Base-by-base conservation (phyloP, 2,797 vertebrate species). In the Podarcis lilfordi region DNA sequence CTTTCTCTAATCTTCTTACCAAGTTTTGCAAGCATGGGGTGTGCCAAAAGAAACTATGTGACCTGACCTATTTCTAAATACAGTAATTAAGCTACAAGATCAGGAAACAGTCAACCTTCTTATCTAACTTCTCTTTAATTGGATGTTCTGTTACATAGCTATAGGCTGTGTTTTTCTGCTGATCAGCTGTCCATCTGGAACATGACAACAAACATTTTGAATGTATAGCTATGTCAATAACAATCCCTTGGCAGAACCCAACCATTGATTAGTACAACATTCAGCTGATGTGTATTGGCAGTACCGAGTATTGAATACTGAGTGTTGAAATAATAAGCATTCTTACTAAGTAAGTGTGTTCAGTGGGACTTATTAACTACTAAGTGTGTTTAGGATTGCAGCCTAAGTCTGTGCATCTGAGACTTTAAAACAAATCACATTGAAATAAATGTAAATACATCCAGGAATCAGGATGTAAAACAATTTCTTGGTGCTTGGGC, bases 21-120 rank as follows among this genome's bases (percentile, higher is more conserved):
- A 81, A 35, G 9, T 64, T 64, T 81, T 40, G 55, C 59, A 66
- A 64, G 35, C 80, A 6, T 64, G 59, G 59, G 32, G 64, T 66
- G 17, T 64, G 80, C 59, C 59, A 27, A 32, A 5, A 23, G 25
- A 84, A 74, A 59, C 45, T 27, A 50, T 55, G 45, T 84, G 82
- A 59, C 45, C 69, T 59, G 37, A 2, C 69, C 82, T 72, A 71
- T 81, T 81, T 81, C 80, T 82, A 68, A 66, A 82, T 23, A 35
- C 61, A 74, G 69, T 84, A 75, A 55, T 55, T 55, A 74, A 35
- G 82, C 74, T 84, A 75, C 71, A 84, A 35, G n/a, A 74, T 68
- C 61, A 82, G 35, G 37, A 82, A 82, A 68, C 25, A 13, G 82
- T 25, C 45, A 72, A 32, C 29, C 7, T n/a, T 50, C 40, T 55